Evolutionary conservation across 2,797 vertebrate genomes (phyloP).

Genomic region (Sebastes steindachneri): DNA sequence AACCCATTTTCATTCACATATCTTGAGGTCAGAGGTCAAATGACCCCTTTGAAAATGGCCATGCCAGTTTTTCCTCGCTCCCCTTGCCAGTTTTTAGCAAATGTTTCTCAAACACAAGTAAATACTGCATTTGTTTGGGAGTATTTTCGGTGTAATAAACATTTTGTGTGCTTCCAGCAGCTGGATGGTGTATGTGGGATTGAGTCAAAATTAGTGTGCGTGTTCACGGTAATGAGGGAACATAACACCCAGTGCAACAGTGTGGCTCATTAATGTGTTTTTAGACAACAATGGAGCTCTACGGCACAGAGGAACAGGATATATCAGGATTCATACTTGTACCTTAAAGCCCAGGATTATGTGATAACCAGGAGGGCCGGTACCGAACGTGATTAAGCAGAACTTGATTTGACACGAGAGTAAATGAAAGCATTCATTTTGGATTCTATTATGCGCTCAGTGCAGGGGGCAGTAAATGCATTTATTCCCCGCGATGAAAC

Average conservation of each 20-base stretch:
- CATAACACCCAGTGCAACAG: background rate
- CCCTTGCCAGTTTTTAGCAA: no score
- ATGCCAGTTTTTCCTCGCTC: no score
- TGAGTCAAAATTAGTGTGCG: background rate
- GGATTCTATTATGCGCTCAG: slow-evolving; percentile 9
- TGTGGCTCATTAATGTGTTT: background rate
- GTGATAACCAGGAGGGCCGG: slow-evolving; percentile 34
- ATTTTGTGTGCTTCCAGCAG: background rate
- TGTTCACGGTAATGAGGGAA: background rate
- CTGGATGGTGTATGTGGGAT: background rate
- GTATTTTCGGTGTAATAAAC: background rate
- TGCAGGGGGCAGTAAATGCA: slow-evolving; percentile 36
- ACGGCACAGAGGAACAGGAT: background rate
- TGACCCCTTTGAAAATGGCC: no score
- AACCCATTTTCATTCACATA: no score
- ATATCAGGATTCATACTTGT: background rate
- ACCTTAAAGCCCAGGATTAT: slow-evolving; percentile 20
- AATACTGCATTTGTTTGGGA: background rate
- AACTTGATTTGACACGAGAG: slow-evolving; percentile 46
- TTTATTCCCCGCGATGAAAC: slow-evolving; percentile 54
- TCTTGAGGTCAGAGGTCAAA: no score
- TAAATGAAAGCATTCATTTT: slow-evolving; percentile 47
- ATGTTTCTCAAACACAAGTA: background rate
- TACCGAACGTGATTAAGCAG: slow-evolving; percentile 20
- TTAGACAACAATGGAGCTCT: background rate